Conservation (phyloP, 2,113 vertebrate genomes). For the Gavia stellata region DNA sequence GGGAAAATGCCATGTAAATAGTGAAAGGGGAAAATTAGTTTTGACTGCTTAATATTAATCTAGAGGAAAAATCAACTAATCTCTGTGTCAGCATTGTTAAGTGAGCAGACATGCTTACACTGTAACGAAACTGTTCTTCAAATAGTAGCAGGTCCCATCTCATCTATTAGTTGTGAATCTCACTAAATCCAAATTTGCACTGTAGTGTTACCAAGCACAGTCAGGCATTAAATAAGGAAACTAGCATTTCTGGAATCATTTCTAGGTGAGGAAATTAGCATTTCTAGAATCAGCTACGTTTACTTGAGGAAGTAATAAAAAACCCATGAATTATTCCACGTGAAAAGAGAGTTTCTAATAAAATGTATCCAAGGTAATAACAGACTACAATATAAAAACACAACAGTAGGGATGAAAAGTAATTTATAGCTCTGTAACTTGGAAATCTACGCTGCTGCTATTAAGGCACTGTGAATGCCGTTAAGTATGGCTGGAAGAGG, state of each 20-base stretch:
- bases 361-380: background rate
- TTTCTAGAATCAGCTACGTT: background rate
- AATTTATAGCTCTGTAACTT: background rate
- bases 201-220: background rate
- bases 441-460: background rate
- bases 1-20: background rate
- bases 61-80: background rate
- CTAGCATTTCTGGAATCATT: background rate
- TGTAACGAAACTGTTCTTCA: background rate
- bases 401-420: background rate
- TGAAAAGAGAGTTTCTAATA: background rate
- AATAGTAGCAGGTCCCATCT: background rate
- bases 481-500: background rate
- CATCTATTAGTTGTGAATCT: background rate
- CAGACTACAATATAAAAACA: background rate
- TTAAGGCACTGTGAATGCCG: background rate
- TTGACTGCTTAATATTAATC: background rate
- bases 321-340: background rate
- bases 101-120: background rate
- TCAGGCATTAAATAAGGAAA: conserved; percentile 8
- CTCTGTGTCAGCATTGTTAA: background rate
- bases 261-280: background rate
- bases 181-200: background rate
- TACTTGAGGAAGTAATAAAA: background rate
- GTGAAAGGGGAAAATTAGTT: background rate